phyloP scores from a whole-genome alignment of 2,888 invertebrate species.

The Troilus luridus region DNA sequence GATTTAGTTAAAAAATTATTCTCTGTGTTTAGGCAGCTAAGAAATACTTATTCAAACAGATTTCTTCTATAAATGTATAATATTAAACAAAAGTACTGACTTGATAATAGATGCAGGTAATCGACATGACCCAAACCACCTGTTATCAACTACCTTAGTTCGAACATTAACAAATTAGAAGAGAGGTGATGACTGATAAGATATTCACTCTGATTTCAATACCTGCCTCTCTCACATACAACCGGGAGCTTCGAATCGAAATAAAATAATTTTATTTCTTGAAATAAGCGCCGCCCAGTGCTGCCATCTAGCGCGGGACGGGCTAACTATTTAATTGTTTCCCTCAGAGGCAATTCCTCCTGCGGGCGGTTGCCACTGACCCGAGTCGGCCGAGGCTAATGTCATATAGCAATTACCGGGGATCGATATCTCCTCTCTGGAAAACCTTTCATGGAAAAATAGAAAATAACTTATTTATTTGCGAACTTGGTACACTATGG shows the following conservation, averaged over 20 bases:
- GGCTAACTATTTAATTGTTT: conserved; percentile 28
- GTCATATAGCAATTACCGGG: background rate
- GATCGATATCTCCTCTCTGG: background rate
- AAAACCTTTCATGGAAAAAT: background rate
- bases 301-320: background rate
- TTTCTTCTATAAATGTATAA: background rate
- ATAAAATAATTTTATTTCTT: conserved; percentile 17
- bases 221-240: background rate
- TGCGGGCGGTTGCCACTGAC: background rate
- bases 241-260: conserved; percentile 6
- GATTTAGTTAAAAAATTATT: too few species aligned
- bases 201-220: conserved; percentile 6
- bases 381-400: background rate
- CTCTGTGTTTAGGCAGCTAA: too few species aligned
- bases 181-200: conserved; percentile 17
- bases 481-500: too few species aligned
- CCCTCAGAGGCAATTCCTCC: background rate
- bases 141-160: background rate
- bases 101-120: background rate
- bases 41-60: background rate
- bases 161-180: background rate
- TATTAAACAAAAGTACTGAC: background rate
- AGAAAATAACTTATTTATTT: background rate
- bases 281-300: background rate
- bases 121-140: background rate